Evolutionary conservation across 2,113 vertebrate genomes (phyloP).

Genomic region (Oxyruncus cristatus): DNA sequence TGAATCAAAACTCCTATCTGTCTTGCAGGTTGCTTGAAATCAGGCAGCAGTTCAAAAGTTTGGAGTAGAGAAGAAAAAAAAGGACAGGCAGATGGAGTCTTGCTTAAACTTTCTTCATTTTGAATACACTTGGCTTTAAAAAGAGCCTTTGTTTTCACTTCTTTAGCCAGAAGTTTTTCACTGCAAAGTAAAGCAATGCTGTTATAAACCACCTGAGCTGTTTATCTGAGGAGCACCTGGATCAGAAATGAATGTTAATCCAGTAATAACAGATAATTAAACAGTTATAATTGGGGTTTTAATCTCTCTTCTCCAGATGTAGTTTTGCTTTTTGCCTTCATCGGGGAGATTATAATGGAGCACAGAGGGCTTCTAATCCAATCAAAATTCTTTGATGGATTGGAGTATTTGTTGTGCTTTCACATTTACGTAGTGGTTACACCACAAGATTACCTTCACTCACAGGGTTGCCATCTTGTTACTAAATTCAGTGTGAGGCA

Average conservation of each 20-base stretch:
- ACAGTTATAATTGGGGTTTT: not conserved
- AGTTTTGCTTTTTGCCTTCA: not conserved
- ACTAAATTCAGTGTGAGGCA: not conserved
- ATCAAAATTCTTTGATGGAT: not conserved
- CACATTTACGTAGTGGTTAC: not conserved
- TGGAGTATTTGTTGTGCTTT: not conserved
- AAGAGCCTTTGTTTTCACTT: not conserved
- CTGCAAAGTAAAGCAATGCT: not conserved
- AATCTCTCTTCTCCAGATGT: conserved; percentile 36
- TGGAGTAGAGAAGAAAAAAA: not conserved
- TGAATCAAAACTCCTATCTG: not conserved
- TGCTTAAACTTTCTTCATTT: not conserved
- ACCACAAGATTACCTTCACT: not conserved
- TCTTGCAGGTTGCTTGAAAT: not conserved
- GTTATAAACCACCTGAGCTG: not conserved
- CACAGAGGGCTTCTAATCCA: conserved; percentile 13
- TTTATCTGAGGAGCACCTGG: conserved; percentile 23
- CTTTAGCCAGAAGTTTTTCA: not conserved
- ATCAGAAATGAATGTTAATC: conserved; percentile 32
- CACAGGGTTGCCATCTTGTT: not conserved
- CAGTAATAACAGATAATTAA: conserved; percentile 38
- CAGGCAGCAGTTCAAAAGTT: not conserved
- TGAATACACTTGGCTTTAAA: not conserved
- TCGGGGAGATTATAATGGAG: conserved; percentile 6
- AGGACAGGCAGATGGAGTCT: not conserved